phyloP scores from a whole-genome alignment of 2,888 invertebrate genomes.

The Cephus pulcher region DNA sequence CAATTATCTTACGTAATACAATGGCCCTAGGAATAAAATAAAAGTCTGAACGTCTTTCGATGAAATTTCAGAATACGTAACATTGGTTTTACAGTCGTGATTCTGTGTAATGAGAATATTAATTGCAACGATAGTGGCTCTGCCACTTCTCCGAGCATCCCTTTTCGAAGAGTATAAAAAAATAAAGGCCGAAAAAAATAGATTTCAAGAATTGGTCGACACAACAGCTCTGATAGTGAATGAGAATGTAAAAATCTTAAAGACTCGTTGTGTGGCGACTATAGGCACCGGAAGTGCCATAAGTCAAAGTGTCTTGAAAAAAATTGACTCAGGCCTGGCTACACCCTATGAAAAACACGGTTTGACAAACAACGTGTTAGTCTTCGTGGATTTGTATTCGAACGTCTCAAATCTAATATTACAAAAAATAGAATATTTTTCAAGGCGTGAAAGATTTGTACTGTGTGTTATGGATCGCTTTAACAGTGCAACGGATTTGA shows the following conservation, averaged over 20 bases:
- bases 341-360: not conserved
- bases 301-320: constrained; percentile 1
- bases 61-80: not conserved
- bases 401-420: not conserved
- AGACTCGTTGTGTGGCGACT: not conserved
- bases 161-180: not conserved
- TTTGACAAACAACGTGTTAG: not conserved
- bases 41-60: not conserved
- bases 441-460: constrained; percentile 2
- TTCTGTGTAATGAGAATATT: not conserved
- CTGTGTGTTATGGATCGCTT: not conserved
- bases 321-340: not conserved
- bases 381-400: not conserved
- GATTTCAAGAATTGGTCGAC: constrained; percentile 11
- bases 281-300: not conserved
- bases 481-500: not conserved
- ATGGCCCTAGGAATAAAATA: not conserved
- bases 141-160: not conserved
- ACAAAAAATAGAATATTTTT: not conserved
- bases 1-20: not conserved
- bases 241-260: constrained; percentile 3
- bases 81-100: not conserved
- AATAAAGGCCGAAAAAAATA: not conserved
- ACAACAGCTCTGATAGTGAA: constrained; percentile 5
- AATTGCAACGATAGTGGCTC: not conserved